A percentile compares a stretch with the other conserved stretches of the same genome.
These are phyloP conservation scores for Xenops minutus DNA, from an alignment of 2,797 vertebrate species.

Conservation along the genomic window DNA sequence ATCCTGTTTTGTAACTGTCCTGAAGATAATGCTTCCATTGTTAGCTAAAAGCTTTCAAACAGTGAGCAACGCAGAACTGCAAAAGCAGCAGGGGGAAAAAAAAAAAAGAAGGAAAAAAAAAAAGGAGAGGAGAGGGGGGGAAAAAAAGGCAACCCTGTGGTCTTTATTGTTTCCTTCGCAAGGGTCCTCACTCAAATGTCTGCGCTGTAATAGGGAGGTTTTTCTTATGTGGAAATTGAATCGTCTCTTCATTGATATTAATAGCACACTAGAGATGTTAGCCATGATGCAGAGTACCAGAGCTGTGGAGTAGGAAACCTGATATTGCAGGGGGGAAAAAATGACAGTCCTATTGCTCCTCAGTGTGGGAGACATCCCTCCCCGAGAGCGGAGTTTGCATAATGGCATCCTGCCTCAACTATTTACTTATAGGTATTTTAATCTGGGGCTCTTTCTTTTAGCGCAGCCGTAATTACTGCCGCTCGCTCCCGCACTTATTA, in stretches of 20 bases:
- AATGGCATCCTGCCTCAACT: constrained; percentile 72
- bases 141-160: background rate
- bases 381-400: constrained; percentile 76
- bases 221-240: constrained; percentile 85
- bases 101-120: background rate
- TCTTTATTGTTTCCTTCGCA: constrained; percentile 66
- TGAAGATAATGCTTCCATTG: constrained; percentile 76
- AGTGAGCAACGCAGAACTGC: constrained; percentile 57
- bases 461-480: constrained; percentile 49
- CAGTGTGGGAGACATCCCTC: constrained; percentile 73
- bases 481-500: constrained; percentile 44
- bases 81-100: constrained; percentile 16
- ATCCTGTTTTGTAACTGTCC: constrained; percentile 78
- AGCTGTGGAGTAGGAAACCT: constrained; percentile 77
- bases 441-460: constrained; percentile 64
- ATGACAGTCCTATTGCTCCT: constrained; percentile 78
- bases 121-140: fast-evolving
- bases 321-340: constrained; percentile 74
- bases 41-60: constrained; percentile 75
- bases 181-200: constrained; percentile 74
- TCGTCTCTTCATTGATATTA: constrained; percentile 88
- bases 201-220: constrained; percentile 73
- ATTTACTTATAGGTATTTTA: constrained; percentile 70
- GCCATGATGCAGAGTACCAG: constrained; percentile 75
- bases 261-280: constrained; percentile 84